These are phyloP conservation scores for Bufo bufo DNA, from an alignment of 2,113 vertebrate genomes.

Conservation along the genomic window DNA sequence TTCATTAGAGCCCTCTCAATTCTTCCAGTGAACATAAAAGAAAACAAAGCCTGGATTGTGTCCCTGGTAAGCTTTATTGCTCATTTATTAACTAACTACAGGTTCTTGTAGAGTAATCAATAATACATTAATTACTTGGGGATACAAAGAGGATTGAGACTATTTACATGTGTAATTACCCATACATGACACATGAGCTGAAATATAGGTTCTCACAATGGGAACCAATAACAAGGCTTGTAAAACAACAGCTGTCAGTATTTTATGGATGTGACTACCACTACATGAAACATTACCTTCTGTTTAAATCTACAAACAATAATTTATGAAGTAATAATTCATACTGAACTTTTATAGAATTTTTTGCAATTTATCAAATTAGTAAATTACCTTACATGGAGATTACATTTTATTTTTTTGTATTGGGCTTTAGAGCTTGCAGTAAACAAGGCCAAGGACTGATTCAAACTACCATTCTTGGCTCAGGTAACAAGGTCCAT, in stretches of 20 bases:
- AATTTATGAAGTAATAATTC: neutral
- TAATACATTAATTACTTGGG: constrained; percentile 49
- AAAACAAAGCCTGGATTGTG: constrained; percentile 27
- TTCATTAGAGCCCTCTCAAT: constrained; percentile 33
- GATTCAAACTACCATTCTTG: too few relatives aligned
- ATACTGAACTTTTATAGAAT: neutral
- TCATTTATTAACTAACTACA: constrained; percentile 39
- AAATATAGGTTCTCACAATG: constrained; percentile 40
- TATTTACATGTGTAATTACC: constrained; percentile 50
- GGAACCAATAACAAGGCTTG: constrained; percentile 38
- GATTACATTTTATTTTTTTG: neutral
- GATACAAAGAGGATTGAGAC: constrained; percentile 43
- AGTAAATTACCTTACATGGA: neutral
- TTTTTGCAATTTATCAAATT: neutral
- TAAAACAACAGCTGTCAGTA: constrained; percentile 22
- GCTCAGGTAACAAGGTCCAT: too few relatives aligned
- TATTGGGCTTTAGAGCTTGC: neutral
- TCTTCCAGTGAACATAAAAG: constrained; percentile 20
- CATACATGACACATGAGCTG: constrained; percentile 41
- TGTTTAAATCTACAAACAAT: neutral
- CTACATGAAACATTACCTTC: neutral
- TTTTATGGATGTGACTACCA: neutral
- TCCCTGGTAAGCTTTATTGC: constrained; percentile 32
- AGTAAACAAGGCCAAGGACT: neutral
- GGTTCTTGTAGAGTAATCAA: constrained; percentile 33